Percentiles rank a stretch among this genome's conserved stretches.
Evolutionary conservation across 1,140 invertebrate species (phyloP).

Genomic region (Scaptomyza hsui): DNA sequence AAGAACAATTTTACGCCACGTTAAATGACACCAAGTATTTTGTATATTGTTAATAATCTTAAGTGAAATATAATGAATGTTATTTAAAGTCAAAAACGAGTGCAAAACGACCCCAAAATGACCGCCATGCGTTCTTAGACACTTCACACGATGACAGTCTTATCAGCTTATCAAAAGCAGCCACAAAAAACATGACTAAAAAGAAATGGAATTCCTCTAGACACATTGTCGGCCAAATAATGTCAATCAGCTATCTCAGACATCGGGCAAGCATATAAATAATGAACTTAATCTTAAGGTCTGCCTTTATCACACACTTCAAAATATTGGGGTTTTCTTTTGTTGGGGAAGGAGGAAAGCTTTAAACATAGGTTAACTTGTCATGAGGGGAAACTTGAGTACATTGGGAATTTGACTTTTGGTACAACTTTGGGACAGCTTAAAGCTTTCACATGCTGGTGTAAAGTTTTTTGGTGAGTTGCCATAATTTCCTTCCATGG

Average conservation of each 20-base stretch:
- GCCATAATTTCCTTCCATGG: not conserved
- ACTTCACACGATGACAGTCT: slow-evolving; percentile 43
- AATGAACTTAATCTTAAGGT: not conserved
- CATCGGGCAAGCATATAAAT: not conserved
- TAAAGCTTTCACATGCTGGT: slow-evolving; percentile 1
- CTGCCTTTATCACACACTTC: slow-evolving; percentile 7
- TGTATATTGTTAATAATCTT: not conserved
- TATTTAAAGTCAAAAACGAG: slow-evolving; percentile 14
- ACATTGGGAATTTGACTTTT: slow-evolving; percentile 24
- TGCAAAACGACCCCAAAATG: slow-evolving; percentile 66
- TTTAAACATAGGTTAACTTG: slow-evolving; percentile 50
- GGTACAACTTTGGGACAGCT: slow-evolving; percentile 48
- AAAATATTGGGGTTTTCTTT: not conserved
- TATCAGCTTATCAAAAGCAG: slow-evolving; percentile 47
- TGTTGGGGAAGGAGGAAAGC: not conserved
- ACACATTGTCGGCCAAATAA: not conserved
- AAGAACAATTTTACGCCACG: slow-evolving; percentile 76
- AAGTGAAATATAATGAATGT: slow-evolving; percentile 2
- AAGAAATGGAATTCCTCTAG: not conserved
- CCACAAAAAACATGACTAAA: not conserved
- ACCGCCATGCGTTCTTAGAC: slow-evolving; percentile 57
- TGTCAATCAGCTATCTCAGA: not conserved
- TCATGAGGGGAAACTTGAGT: not conserved
- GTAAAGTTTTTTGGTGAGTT: slow-evolving; percentile 34
- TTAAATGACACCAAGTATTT: slow-evolving; percentile 40